Evolutionary conservation across 2,888 invertebrate genomes (phyloP).

Genomic region (Xylota sylvarum): DNA sequence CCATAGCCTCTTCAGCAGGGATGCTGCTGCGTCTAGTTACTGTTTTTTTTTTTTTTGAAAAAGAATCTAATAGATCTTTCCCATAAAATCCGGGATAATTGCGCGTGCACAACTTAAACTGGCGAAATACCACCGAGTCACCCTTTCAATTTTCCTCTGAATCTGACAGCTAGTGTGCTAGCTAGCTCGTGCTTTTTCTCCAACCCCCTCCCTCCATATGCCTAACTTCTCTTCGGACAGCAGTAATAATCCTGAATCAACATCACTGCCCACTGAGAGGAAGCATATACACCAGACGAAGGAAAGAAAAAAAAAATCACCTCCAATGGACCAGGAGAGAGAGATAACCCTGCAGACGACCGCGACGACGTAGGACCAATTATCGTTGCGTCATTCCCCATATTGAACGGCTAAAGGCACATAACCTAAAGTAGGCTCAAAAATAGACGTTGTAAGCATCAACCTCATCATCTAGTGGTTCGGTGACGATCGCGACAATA

Average conservation of each 20-base stretch:
- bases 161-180: slow-evolving; percentile 46
- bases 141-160: slow-evolving; percentile 48
- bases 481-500: slow-evolving; percentile 69
- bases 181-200: not conserved
- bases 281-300: not conserved
- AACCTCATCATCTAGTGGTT: slow-evolving; percentile 54
- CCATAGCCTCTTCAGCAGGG: not conserved
- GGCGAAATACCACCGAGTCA: slow-evolving; percentile 54
- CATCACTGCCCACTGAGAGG: slow-evolving; percentile 34
- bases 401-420: slow-evolving; percentile 60
- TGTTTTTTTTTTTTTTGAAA: slow-evolving; percentile 2
- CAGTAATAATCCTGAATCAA: slow-evolving; percentile 52
- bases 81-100: slow-evolving; percentile 67
- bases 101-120: slow-evolving; percentile 46
- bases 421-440: slow-evolving; percentile 65
- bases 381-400: slow-evolving; percentile 74
- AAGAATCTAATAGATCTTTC: slow-evolving; percentile 61
- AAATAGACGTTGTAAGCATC: slow-evolving; percentile 57
- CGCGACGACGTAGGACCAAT: slow-evolving; percentile 61
- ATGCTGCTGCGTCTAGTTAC: not conserved
- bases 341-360: slow-evolving; percentile 39
- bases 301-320: not conserved
- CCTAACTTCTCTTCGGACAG: slow-evolving; percentile 3
- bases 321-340: slow-evolving; percentile 14
- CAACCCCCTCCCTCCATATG: not conserved